Percentiles rank a stretch among this genome's conserved stretches.
These are phyloP conservation scores for Chelidonichthys spinosus DNA, from an alignment of 2,797 vertebrate species.

Conservation along the genomic window DNA sequence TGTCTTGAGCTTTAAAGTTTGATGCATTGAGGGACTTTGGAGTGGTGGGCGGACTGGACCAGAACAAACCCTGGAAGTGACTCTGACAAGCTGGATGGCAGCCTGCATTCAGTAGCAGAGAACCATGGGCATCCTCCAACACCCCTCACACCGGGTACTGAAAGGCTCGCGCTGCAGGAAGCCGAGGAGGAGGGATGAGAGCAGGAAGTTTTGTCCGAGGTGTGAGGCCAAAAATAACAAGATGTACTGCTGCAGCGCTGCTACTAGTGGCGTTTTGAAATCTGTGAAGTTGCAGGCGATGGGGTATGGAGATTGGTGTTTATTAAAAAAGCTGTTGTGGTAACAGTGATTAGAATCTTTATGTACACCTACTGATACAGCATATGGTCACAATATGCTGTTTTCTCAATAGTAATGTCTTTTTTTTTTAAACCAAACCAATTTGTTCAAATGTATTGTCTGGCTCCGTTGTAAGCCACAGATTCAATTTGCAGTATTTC, in stretches of 20 bases:
- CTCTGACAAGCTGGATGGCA: slow-evolving; percentile 50
- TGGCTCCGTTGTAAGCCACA: not conserved
- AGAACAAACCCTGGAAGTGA: slow-evolving; percentile 55
- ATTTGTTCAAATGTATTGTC: not conserved
- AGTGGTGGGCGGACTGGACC: slow-evolving; percentile 37
- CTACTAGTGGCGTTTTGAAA: slow-evolving; percentile 24
- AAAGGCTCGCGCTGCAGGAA: slow-evolving; percentile 47
- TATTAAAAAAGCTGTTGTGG: slow-evolving; percentile 19
- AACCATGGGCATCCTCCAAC: slow-evolving; percentile 43
- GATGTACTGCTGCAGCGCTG: slow-evolving; percentile 24
- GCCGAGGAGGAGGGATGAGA: slow-evolving; percentile 35
- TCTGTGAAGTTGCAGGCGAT: slow-evolving; percentile 21
- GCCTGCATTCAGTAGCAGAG: slow-evolving; percentile 47
- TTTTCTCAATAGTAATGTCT: not conserved
- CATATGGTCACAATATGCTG: slow-evolving; percentile 8
- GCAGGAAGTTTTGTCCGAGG: slow-evolving; percentile 37
- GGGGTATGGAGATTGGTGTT: slow-evolving; percentile 8
- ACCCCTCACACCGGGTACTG: slow-evolving; percentile 48
- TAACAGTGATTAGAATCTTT: slow-evolving; percentile 12
- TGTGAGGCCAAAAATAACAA: slow-evolving; percentile 43
- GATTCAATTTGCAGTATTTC: no score
- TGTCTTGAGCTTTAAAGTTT: slow-evolving; percentile 44
- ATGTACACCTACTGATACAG: not conserved
- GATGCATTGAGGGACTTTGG: slow-evolving; percentile 39
- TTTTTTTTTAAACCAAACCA: slow-evolving; percentile 1